Evolutionary conservation across 2,797 vertebrate species (phyloP), one percentile per base, ranked within the genome.

Genomic region (Molossus molossus): DNA sequence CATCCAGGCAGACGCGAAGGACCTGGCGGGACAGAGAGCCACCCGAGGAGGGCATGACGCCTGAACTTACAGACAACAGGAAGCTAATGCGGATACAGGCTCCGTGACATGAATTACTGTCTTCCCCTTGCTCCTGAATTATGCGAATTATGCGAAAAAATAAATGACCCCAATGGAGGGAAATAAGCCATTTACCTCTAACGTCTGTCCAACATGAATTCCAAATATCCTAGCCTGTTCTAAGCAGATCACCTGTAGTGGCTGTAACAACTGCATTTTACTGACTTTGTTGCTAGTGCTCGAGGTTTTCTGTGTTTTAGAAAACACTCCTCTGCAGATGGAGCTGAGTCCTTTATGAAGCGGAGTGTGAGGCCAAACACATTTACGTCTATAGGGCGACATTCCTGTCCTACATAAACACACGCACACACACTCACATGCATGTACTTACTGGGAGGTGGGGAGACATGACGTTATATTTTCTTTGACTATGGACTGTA

Each of bases 281-380:
- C 1, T 58, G 23, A 90, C 40, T 70, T 37, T 75, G 2, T 53
- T 64, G 33, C 45, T 55, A 2, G 29, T 69, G 77, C 64, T 92
- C 83, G 65, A 76, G 87, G 70, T 77, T 82, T 76, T 64, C 23
- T 64, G 8, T 57, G 37, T 87, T 88, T 96, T n/a, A 62, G 0
- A 60, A 86, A 80, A 84, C 50, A 77, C 75, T 83, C 64, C 81
- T 94, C 64, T n/a, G 20, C 55, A 84, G 45, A 21, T 69, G 45
- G 84, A 55, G 48, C 81, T 65, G 70, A 77, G 87, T 81, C 80
- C 75, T 77, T 87, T 20, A 57, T 65, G 45, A 96, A 85, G 75
- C 91, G 83, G 79, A 60, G 4, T 23, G n/a, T 84, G 25, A 64
- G 17, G 23, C 64, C 17, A 5, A 33, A 70, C 45, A 80, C 76